Percentiles rank a stretch among this genome's conserved stretches.
phyloP scores from a whole-genome alignment of 2,888 invertebrate species.

The Dasypolia templi region DNA sequence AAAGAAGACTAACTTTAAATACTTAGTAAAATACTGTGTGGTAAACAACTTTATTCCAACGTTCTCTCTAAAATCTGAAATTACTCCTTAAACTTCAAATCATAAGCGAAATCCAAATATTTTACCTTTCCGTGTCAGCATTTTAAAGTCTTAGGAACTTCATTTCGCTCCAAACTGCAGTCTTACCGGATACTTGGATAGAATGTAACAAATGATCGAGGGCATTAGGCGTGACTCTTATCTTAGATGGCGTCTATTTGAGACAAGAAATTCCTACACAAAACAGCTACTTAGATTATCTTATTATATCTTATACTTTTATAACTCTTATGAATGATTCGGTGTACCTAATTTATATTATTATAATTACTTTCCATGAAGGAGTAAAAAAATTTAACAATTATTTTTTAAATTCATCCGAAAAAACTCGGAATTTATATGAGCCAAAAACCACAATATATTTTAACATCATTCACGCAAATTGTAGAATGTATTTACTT shows the following conservation, averaged over 20 bases:
- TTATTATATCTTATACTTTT: background rate
- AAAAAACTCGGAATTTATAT: background rate
- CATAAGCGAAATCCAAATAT: slow-evolving; percentile 45
- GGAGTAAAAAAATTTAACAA: background rate
- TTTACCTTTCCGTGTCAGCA: slow-evolving; percentile 47
- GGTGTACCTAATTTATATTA: background rate
- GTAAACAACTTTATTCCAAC: slow-evolving; percentile 18
- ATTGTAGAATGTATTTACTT: slow-evolving; percentile 42
- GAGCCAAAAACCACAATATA: slow-evolving; percentile 24
- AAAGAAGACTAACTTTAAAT: background rate
- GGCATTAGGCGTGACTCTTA: slow-evolving; percentile 27
- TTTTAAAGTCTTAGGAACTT: slow-evolving; percentile 49
- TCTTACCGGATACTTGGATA: slow-evolving; percentile 35
- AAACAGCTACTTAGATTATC: too few species aligned
- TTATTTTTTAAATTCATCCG: background rate
- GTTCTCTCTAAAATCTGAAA: slow-evolving; percentile 6
- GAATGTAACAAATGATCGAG: slow-evolving; percentile 39
- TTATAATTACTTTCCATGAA: background rate
- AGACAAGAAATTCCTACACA: background rate
- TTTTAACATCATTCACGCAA: slow-evolving; percentile 33
- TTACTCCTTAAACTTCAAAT: slow-evolving; percentile 31
- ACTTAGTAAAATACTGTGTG: background rate
- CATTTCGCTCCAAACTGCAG: slow-evolving; percentile 43
- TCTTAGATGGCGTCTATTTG: slow-evolving; percentile 24
- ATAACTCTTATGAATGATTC: background rate